These are phyloP conservation scores for Dicentrarchus labrax DNA, from an alignment of 2,113 vertebrate species.

Conservation along the genomic window DNA sequence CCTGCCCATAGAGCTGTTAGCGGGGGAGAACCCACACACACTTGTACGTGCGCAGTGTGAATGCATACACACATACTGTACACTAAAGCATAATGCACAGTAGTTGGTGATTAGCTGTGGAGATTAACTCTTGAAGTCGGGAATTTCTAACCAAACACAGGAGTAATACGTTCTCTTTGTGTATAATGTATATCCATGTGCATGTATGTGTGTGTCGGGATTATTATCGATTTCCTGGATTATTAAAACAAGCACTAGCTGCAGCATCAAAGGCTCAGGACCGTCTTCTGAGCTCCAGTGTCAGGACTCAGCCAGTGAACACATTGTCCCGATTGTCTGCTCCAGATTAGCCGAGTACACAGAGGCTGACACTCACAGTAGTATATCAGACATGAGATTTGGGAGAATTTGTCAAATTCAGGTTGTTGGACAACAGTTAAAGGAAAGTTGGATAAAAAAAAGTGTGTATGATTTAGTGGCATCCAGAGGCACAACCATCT, in stretches of 20 bases:
- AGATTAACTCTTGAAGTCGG: conserved; percentile 10
- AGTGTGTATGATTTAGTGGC: too few species aligned
- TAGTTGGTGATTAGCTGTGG: background rate
- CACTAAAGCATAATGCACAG: background rate
- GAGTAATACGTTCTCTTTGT: background rate
- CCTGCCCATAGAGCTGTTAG: conserved; percentile 20
- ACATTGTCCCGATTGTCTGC: conserved; percentile 10
- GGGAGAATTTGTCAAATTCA: background rate
- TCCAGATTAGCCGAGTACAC: conserved; percentile 10
- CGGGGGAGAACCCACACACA: conserved; percentile 10
- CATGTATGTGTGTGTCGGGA: background rate
- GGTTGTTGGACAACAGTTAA: background rate
- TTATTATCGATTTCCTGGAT: conserved; percentile 38
- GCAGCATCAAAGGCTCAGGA: conserved; percentile 29
- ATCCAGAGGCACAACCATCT: too few species aligned
- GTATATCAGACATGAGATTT: background rate
- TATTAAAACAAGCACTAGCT: conserved; percentile 19
- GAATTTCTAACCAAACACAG: conserved; percentile 11
- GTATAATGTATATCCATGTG: background rate
- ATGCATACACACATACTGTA: background rate
- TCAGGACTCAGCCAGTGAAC: background rate
- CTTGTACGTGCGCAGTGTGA: background rate
- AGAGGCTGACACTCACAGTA: background rate
- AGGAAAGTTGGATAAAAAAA: background rate
- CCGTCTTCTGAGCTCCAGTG: background rate